phyloP scores from a whole-genome alignment of 2,888 invertebrate genomes.

The Drosophila phalerata region DNA sequence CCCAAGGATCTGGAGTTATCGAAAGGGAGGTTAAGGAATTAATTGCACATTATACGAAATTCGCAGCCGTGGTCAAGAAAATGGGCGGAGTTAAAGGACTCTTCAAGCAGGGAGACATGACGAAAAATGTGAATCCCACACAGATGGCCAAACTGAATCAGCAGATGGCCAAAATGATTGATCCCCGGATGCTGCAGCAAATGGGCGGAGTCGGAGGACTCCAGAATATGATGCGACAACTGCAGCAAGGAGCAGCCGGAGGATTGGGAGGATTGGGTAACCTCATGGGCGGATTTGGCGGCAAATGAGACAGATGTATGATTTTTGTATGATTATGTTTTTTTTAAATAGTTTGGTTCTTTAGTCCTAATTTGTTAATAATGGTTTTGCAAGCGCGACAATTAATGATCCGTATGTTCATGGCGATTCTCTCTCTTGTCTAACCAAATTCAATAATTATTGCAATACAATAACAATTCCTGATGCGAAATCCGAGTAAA shows the following conservation, averaged over 20 bases:
- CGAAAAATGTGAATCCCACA: conserved; percentile 98
- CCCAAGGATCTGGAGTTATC: conserved; percentile 94
- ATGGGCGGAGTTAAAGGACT: conserved; percentile 99
- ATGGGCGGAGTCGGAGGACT: conserved; percentile 98
- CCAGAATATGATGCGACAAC: conserved; percentile 98
- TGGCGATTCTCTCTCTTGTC: conserved; percentile 36
- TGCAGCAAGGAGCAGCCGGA: conserved; percentile 88
- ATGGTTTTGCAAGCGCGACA: conserved; percentile 46
- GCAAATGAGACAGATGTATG: conserved; percentile 78
- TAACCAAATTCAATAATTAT: conserved; percentile 43
- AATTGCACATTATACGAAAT: conserved; percentile 99
- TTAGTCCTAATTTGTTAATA: conserved; percentile 65
- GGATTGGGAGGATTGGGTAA: conserved; percentile 88
- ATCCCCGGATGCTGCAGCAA: conserved; percentile 98
- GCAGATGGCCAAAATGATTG: conserved; percentile 99
- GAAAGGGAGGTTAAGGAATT: conserved; percentile 98
- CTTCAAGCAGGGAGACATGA: conserved; percentile 99
- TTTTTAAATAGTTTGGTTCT: conserved; percentile 46
- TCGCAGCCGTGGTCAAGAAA: conserved; percentile 99
- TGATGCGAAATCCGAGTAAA: conserved; percentile 37
- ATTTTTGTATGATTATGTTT: conserved; percentile 70
- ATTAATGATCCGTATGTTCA: conserved; percentile 30
- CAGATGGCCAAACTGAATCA: conserved; percentile 99
- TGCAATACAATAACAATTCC: conserved; percentile 19
- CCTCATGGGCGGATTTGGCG: conserved; percentile 87